phyloP scores from a whole-genome alignment of 2,797 vertebrate genomes.

The Holocentrus rufus region DNA sequence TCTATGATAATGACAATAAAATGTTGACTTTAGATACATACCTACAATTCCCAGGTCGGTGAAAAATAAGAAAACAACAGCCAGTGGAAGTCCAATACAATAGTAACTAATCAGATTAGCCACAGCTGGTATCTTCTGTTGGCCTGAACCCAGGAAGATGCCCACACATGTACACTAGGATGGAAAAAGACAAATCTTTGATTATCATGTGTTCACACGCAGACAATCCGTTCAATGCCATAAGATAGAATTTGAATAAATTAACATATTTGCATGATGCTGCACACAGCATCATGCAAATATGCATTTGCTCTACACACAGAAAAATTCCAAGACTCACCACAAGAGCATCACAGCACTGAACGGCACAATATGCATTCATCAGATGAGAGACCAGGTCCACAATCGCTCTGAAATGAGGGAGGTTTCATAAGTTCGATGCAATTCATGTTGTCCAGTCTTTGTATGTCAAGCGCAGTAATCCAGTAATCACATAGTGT shows the following conservation, averaged over 20 bases:
- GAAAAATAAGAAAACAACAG: constrained; percentile 87
- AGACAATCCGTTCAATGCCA: not conserved
- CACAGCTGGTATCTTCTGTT: constrained; percentile 91
- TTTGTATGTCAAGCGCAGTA: not conserved
- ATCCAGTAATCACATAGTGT: not conserved
- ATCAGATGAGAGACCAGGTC: constrained; percentile 84
- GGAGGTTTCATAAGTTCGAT: not conserved
- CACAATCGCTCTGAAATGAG: constrained; percentile 82
- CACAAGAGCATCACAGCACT: constrained; percentile 86
- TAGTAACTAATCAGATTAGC: constrained; percentile 90
- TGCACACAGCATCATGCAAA: not conserved
- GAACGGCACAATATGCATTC: constrained; percentile 83
- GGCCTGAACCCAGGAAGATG: constrained; percentile 88
- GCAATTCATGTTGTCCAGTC: not conserved
- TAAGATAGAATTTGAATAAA: not conserved
- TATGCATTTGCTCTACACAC: not conserved
- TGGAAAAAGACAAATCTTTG: not conserved
- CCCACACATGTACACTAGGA: constrained; percentile 86
- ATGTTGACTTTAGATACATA: constrained; percentile 53
- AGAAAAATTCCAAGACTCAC: constrained; percentile 70
- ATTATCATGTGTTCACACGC: not conserved
- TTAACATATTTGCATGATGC: not conserved
- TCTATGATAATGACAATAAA: not conserved
- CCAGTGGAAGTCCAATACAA: constrained; percentile 84
- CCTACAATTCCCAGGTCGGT: constrained; percentile 86